Evolutionary conservation across 1,140 invertebrate genomes (phyloP), one percentile per base, ranked within the genome.

Genomic region (Babylonia areolata): DNA sequence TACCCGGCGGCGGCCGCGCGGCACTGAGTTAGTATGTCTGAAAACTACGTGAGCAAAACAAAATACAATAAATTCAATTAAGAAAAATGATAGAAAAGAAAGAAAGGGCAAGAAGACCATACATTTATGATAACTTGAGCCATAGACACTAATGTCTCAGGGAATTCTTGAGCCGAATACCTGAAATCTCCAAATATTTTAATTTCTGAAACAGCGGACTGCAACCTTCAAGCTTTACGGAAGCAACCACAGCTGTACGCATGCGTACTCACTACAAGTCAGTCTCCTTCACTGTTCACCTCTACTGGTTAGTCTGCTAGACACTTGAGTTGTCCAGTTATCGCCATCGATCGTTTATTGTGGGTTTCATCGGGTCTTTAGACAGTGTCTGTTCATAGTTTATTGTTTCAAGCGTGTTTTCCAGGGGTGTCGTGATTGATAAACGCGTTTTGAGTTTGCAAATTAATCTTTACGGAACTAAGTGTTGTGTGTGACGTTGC

Each of bases 221-320:
- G 12, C 2, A 0, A 5, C 58, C 28, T 28, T 33, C 35, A 28
- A 35, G n/a, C 17, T 51, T n/a, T 1, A 77, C 87, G 87, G 87
- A 84, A 82, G 85, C 79, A 58, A 71, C 69, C 31, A 28, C 9
- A 69, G 31, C 3, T 77, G n/a, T n/a, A 84, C 87, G 87, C 89
- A 86, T 89, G 89, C 87, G 89, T 75, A 23, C 54, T 51, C 17
- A 23, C 12, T 23, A 64, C 58, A 20, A 17, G 28, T 20, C 35
- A 71, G 58, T 88, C 86, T 88, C 89, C 87, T 89, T 88, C 87
- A 85, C 87, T 86, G 28, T 78, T 89, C 81, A 89, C 89, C 89
- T 89, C 84, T 88, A 86, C 80, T 79, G 87, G 81, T 81, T 64
- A 46, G 80, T 75, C 80, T 85, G 51, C 73, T 77, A 71, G 31